phyloP scores from a whole-genome alignment of 2,888 invertebrate genomes.

The Melitaea athalia region DNA sequence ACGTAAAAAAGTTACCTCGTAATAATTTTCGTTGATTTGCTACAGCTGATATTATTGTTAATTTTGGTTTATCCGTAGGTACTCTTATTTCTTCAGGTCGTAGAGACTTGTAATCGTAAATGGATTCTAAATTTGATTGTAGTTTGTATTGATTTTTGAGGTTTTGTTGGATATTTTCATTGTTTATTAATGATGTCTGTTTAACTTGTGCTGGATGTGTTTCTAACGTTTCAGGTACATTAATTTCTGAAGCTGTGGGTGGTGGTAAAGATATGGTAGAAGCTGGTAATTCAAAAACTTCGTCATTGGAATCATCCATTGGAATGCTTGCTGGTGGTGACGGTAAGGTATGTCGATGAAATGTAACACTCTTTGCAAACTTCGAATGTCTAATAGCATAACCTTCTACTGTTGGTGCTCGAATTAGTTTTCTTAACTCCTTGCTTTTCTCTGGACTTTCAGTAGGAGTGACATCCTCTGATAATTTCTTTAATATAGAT shows the following conservation, averaged over 20 bases:
- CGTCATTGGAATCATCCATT: slow-evolving; percentile 55
- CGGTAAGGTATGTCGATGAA: slow-evolving; percentile 91
- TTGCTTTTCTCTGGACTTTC: slow-evolving; percentile 76
- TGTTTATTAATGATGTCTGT: slow-evolving; percentile 42
- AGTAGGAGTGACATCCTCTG: slow-evolving; percentile 84
- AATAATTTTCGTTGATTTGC: slow-evolving; percentile 83
- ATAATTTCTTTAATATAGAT: slow-evolving; percentile 92
- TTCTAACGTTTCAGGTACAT: slow-evolving; percentile 45
- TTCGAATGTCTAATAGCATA: slow-evolving; percentile 94
- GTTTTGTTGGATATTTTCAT: slow-evolving; percentile 54
- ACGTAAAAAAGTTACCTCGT: slow-evolving; percentile 68
- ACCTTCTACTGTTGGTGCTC: slow-evolving; percentile 93
- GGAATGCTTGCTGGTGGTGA: slow-evolving; percentile 86
- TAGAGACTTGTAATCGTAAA: slow-evolving; percentile 66
- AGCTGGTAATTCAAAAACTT: slow-evolving; percentile 64
- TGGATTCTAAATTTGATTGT: slow-evolving; percentile 59
- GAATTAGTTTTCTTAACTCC: slow-evolving; percentile 86
- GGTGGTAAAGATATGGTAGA: slow-evolving; percentile 44
- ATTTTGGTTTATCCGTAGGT: slow-evolving; percentile 80
- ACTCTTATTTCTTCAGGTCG: slow-evolving; percentile 80
- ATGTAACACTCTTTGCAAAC: slow-evolving; percentile 93
- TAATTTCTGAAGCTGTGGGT: slow-evolving; percentile 47
- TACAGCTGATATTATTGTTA: slow-evolving; percentile 81
- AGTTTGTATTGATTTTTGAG: slow-evolving; percentile 61
- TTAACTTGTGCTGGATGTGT: slow-evolving; percentile 46